A percentile compares a stretch with the other conserved stretches of the same genome.
These are phyloP conservation scores for Tipula vernalis DNA, from an alignment of 2,888 invertebrate species.

Conservation along the genomic window DNA sequence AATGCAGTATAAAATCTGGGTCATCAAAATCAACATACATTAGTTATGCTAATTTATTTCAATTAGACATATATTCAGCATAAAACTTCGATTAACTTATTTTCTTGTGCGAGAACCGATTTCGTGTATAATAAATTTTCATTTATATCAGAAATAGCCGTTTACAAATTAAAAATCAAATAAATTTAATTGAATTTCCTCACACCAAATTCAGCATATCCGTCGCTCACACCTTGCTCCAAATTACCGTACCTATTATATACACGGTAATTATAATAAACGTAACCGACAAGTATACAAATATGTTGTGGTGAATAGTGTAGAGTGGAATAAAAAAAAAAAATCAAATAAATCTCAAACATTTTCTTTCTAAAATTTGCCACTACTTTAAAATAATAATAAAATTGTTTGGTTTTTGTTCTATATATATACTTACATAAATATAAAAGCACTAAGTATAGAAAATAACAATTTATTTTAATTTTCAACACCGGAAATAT, in stretches of 20 bases:
- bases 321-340: background rate
- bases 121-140: background rate
- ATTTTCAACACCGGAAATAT: background rate
- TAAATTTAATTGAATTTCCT: conserved; percentile 4
- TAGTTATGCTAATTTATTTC: background rate
- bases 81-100: background rate
- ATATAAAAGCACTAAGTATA: background rate
- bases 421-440: background rate
- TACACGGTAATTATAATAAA: background rate
- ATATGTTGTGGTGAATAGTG: background rate
- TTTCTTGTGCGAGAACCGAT: background rate
- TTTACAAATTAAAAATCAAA: background rate
- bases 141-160: background rate
- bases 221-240: background rate
- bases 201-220: background rate
- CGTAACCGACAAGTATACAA: background rate
- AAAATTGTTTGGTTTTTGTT: background rate
- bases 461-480: background rate
- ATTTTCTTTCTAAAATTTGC: background rate
- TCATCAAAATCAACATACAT: background rate
- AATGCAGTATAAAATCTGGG: background rate
- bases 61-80: background rate
- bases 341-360: background rate
- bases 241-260: background rate
- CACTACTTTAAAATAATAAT: background rate